Conservation (phyloP, 2,888 invertebrate species). For the Aplocera efformata region DNA sequence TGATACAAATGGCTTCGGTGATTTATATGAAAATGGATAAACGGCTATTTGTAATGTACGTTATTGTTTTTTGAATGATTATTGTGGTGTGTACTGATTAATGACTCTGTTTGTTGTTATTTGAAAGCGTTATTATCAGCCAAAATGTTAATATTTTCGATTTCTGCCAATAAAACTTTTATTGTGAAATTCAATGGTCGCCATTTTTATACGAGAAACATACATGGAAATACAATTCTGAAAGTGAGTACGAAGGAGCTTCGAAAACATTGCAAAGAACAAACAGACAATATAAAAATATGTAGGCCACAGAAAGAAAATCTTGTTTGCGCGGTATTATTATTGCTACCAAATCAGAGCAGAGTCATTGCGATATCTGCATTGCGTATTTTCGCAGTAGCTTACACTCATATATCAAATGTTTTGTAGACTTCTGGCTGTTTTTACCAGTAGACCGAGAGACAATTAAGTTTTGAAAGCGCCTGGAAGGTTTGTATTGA, state of each 20-base stretch:
- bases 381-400: constrained; percentile 39
- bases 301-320: constrained; percentile 20
- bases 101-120: too few species aligned
- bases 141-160: not conserved
- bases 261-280: constrained; percentile 15
- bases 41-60: constrained; percentile 2
- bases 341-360: constrained; percentile 26
- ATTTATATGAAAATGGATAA: constrained; percentile 16
- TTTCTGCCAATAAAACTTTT: too few species aligned
- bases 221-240: not conserved
- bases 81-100: not conserved
- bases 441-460: constrained; percentile 7
- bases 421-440: constrained; percentile 18
- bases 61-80: constrained; percentile 9
- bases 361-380: constrained; percentile 38
- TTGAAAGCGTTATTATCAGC: not conserved
- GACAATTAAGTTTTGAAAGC: not conserved
- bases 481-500: too few species aligned
- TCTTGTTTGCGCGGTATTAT: constrained; percentile 23
- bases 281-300: constrained; percentile 19
- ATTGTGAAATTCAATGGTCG: too few species aligned
- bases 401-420: constrained; percentile 23
- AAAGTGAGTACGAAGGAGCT: constrained; percentile 14
- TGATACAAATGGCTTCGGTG: constrained; percentile 22
- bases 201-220: not conserved